Conservation (phyloP, 1,140 invertebrate genomes). For the Rhopalosiphum maidis region DNA sequence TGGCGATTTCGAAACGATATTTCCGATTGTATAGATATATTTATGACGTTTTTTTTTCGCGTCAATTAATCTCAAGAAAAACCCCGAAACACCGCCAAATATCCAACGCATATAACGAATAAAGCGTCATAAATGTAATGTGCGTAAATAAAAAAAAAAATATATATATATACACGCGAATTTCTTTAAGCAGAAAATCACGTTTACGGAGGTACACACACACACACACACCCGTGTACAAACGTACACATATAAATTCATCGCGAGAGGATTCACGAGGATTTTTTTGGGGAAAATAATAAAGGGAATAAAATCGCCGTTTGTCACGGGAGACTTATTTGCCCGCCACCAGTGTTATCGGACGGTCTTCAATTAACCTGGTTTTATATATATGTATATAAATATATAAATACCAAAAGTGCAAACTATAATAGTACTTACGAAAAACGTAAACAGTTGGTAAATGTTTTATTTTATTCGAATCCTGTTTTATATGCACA, state of each 20-base stretch:
- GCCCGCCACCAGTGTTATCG: not conserved
- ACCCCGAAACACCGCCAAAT: not conserved
- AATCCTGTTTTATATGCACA: not conserved
- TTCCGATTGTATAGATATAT: not conserved
- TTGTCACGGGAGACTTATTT: conserved; percentile 16
- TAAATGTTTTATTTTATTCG: not conserved
- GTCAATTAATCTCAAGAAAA: not conserved
- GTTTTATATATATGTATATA: not conserved
- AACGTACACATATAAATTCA: not conserved
- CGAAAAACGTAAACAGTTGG: not conserved
- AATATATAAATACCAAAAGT: not conserved
- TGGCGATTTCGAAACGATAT: not conserved
- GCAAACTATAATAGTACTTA: not conserved
- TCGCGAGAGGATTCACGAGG: not conserved
- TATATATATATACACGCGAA: not conserved
- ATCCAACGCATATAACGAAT: not conserved
- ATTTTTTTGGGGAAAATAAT: conserved; percentile 39
- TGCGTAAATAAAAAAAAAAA: not conserved
- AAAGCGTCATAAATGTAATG: not conserved
- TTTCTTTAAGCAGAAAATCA: not conserved
- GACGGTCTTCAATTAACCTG: conserved; percentile 17
- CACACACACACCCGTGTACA: no score
- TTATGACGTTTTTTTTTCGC: not conserved
- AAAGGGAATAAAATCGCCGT: conserved; percentile 34
- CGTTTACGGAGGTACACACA: not conserved